A percentile compares a stretch with the other conserved stretches of the same genome.
Evolutionary conservation across 2,888 invertebrate species (phyloP).

Genomic region (Eristalis arbustorum): DNA sequence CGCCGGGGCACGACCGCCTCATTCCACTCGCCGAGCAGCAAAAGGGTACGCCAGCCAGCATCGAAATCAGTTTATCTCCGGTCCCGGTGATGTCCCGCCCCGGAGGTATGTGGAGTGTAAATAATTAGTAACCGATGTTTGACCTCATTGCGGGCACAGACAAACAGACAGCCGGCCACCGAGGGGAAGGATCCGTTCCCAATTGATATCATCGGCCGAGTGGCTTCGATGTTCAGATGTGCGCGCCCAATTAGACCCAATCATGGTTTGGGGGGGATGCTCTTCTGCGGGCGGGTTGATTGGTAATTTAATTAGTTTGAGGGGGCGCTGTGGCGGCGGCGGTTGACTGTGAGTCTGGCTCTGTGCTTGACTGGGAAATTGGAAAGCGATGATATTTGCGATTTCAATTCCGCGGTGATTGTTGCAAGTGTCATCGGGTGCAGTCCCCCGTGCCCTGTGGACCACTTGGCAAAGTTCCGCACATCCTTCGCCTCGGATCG

Average conservation of each 20-base stretch:
- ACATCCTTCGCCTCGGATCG: background rate
- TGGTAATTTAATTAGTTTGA: slow-evolving; percentile 55
- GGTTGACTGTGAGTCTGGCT: background rate
- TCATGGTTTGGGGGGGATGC: slow-evolving; percentile 5
- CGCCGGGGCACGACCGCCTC: background rate
- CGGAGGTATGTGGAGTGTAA: slow-evolving; percentile 37
- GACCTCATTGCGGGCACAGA: slow-evolving; percentile 52
- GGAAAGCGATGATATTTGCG: background rate
- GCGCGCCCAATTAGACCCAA: slow-evolving; percentile 34
- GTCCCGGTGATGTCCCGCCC: background rate
- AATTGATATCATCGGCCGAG: slow-evolving; percentile 4
- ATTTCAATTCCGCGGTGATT: background rate
- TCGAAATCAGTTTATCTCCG: background rate
- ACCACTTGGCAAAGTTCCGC: background rate
- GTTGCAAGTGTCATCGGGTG: background rate
- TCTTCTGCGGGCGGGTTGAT: slow-evolving; percentile 26
- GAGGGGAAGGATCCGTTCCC: background rate
- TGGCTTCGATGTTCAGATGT: background rate
- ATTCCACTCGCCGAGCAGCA: background rate
- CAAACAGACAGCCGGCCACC: slow-evolving; percentile 23
- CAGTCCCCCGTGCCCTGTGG: background rate
- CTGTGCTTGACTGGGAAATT: background rate
- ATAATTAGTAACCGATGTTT: slow-evolving; percentile 64
- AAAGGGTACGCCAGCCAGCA: background rate
- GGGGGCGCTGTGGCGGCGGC: background rate